Conservation (phyloP, 53 echinoderm and acorn worm genomes). For the Temnopleurus reevesii region DNA sequence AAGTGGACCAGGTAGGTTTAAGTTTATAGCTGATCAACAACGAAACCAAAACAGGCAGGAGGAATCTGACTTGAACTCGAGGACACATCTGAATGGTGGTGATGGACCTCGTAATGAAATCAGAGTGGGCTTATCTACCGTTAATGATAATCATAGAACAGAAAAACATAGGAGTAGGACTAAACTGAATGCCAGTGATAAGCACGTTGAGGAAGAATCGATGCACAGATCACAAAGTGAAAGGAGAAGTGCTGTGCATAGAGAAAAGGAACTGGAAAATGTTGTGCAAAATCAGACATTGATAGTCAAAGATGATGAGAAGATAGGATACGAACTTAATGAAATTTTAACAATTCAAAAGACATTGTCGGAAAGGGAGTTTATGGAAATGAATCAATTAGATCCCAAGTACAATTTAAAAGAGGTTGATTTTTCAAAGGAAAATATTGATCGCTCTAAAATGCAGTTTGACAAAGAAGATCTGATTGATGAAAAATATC, state of each 20-base stretch:
- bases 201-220: background rate
- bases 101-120: conserved; percentile 3
- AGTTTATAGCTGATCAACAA: conserved; percentile 43
- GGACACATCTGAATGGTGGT: background rate
- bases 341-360: background rate
- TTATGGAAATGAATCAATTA: background rate
- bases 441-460: background rate
- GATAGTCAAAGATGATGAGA: background rate
- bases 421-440: background rate
- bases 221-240: background rate
- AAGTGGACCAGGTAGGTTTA: conserved; percentile 47
- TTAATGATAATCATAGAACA: conserved; percentile 12
- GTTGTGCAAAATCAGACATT: conserved; percentile 20
- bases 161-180: background rate
- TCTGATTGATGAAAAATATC: background rate
- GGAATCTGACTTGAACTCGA: background rate
- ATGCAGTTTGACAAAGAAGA: background rate
- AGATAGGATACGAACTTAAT: background rate
- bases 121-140: conserved; percentile 18
- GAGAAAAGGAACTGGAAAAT: background rate
- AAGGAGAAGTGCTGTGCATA: background rate
- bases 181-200: background rate
- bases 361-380: background rate
- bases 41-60: background rate
- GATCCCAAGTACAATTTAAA: background rate